These are phyloP conservation scores for Heliconius eleuchia DNA, from an alignment of 1,140 invertebrate species.

Conservation along the genomic window DNA sequence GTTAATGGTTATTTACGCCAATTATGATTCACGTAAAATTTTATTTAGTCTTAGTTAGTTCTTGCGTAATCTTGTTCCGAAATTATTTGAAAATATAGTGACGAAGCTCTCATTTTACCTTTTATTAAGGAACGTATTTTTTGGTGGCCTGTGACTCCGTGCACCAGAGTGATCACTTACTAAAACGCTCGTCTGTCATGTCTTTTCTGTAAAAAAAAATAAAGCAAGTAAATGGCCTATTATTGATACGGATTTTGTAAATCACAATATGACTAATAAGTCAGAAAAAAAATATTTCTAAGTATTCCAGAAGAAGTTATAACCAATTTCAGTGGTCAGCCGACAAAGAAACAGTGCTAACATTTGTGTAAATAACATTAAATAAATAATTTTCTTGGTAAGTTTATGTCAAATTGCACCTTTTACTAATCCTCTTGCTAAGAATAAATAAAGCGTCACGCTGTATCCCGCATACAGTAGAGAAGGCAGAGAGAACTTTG, in stretches of 20 bases:
- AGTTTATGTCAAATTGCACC: neutral
- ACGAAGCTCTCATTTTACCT: neutral
- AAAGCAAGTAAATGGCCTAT: too few species aligned
- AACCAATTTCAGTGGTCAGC: neutral
- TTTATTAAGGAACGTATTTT: too few species aligned
- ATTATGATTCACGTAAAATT: neutral
- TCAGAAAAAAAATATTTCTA: too few species aligned
- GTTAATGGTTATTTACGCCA: neutral
- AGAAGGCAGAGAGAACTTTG: too few species aligned
- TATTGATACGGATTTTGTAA: too few species aligned
- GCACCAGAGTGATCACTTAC: too few species aligned
- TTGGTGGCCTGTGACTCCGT: too few species aligned
- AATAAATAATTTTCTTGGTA: neutral
- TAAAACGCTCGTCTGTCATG: too few species aligned
- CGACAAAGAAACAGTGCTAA: neutral
- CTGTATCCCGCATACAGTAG: too few species aligned
- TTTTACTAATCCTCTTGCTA: neutral
- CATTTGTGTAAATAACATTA: neutral
- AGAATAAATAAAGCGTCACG: too few species aligned
- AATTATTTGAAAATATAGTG: neutral
- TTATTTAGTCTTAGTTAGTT: neutral
- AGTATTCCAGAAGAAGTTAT: neutral
- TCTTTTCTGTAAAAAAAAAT: too few species aligned
- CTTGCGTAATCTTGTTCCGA: neutral
- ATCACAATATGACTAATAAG: too few species aligned